Base-by-base conservation (phyloP, 2,888 invertebrate species). In the Erpobdella octoculata region DNA sequence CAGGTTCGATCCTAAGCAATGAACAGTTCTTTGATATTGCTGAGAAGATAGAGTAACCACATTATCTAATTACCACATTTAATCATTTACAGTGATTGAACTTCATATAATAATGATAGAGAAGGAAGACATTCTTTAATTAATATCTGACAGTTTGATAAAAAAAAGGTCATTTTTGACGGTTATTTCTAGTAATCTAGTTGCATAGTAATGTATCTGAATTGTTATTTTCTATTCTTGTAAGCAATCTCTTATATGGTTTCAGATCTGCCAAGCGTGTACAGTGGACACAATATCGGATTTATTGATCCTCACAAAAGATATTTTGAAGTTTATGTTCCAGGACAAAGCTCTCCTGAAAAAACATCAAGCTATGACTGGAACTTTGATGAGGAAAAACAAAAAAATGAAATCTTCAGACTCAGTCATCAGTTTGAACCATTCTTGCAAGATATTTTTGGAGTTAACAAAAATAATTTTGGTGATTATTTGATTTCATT, bases 241-340 rank as follows among this genome's bases (percentile, higher is more conserved):
- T 68, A 35, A 35, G 25, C 3, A 25, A 62, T 70, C 25, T 75
- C 76, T 28, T n/a, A n/a, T n/a, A n/a, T n/a, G n/a, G n/a, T n/a
- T 53, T n/a, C 74, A 80, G 81, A 81, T 73, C 71, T 78, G 38
- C 80, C 80, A 33, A 76, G 78, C 59, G 75, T 81, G 8, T 64
- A 80, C 6, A 80, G 80, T 74, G 79, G 79, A n/a, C 74, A 79
- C 33, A 69, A 74, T 25, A 65, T 80, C 31, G 75, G 77, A n/a
- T 73, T 80, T 70, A 76, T 81, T 41, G 79, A 81, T 72, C 81
- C 81, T 4, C 79, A 77, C 70, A 76, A 77, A 65, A 74, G 73
- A 46, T 78, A 72, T 72, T 78, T 78, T 70, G 41, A 65, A 21
- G 67, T 68, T 25, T 41, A 76, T 61, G 75, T 46, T 21, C 41